Conservation (phyloP, 2,113 vertebrate species). For the Larimichthys polyactis region DNA sequence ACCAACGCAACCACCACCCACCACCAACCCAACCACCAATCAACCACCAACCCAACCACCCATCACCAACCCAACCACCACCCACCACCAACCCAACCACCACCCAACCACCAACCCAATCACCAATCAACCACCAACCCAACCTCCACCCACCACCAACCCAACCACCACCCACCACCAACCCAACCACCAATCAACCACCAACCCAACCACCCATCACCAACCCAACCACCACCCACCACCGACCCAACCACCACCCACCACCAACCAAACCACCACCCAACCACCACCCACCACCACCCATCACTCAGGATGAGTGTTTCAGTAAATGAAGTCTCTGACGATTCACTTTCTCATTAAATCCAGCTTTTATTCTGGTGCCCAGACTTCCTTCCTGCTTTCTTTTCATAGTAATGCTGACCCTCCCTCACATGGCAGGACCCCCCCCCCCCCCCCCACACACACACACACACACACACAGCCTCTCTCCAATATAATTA, state of each 20-base stretch:
- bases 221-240: neutral
- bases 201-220: too few relatives aligned
- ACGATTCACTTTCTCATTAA: slow-evolving; percentile 65
- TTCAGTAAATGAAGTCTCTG: slow-evolving; percentile 55
- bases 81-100: too few relatives aligned
- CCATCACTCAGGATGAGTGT: slow-evolving; percentile 44
- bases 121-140: too few relatives aligned
- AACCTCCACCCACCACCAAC: too few relatives aligned
- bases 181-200: too few relatives aligned
- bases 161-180: too few relatives aligned
- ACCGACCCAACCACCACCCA: neutral
- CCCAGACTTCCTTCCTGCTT: slow-evolving; percentile 80
- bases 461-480: slow-evolving; percentile 32
- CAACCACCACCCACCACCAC: slow-evolving; percentile 16
- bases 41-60: too few relatives aligned
- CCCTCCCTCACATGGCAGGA: slow-evolving; percentile 69
- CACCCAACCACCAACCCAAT: too few relatives aligned
- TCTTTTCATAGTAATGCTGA: slow-evolving; percentile 77
- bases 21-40: too few relatives aligned
- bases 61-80: too few relatives aligned
- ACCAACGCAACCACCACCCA: too few relatives aligned
- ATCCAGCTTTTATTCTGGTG: slow-evolving; percentile 60
- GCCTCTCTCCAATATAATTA: slow-evolving; percentile 56
- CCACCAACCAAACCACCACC: slow-evolving; percentile 6
- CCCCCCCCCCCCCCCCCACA: neutral